phyloP scores from a whole-genome alignment of 2,113 vertebrate species.

The Microcebus jonahi region DNA sequence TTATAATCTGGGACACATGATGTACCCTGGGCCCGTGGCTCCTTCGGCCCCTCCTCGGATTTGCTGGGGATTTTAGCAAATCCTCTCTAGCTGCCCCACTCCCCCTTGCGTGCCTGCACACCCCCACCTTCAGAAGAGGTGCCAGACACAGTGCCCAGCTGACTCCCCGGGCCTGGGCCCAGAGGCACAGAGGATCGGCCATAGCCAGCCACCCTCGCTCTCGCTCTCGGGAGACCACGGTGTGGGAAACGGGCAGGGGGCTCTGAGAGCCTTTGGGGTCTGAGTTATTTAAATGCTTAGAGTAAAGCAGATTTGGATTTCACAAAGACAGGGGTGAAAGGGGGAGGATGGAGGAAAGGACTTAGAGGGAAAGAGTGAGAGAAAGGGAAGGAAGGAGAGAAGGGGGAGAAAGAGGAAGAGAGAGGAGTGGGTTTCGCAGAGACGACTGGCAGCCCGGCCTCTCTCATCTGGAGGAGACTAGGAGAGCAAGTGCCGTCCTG shows the following conservation, averaged over 20 bases:
- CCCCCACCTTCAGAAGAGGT: background rate
- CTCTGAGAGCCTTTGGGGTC: background rate
- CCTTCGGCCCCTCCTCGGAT: background rate
- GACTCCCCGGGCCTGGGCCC: background rate
- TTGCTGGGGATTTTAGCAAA: background rate
- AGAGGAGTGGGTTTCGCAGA: background rate
- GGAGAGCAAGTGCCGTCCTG: background rate
- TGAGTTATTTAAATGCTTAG: background rate
- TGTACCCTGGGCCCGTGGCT: fast-evolving
- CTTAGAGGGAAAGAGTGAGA: background rate
- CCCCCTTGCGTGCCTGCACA: background rate
- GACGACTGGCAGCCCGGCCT: background rate
- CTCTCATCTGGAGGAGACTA: background rate
- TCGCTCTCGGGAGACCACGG: background rate
- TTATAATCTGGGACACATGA: background rate
- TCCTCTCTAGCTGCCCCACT: background rate
- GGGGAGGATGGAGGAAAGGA: background rate
- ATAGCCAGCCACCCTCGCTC: background rate
- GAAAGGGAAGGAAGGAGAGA: background rate
- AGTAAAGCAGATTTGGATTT: constrained; percentile 20
- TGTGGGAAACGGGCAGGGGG: background rate
- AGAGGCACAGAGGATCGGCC: background rate
- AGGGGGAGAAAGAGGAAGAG: background rate
- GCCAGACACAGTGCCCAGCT: fast-evolving
- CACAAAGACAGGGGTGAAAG: background rate